Evolutionary conservation across 2,888 invertebrate species (phyloP), one percentile per base, ranked within the genome.

Genomic region (Neoitamus cyanurus): DNA sequence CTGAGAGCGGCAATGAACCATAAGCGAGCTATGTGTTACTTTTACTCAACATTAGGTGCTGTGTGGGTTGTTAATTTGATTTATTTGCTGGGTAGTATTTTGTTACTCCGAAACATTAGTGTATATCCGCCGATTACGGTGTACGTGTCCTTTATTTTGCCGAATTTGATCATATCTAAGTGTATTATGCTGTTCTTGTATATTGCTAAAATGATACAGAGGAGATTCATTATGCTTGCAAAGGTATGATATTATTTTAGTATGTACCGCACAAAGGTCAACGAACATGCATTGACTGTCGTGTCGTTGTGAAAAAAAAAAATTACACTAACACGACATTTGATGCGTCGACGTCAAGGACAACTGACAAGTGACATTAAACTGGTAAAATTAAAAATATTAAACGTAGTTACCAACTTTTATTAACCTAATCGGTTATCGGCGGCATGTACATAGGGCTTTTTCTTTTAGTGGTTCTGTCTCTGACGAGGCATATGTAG

Each of bases 171-270:
- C 15, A 88, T 90, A 13, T 90, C 90, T 75, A 88, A 90, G 68
- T 89, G 89, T n/a, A 89, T 91, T 80, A 89, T 89, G 69, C 86
- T 90, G 70, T 90, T 90, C 86, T 89, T 90, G 75, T 89, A 90
- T 69, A 87, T 90, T 83, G 88, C 89, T 36, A 88, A 89, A 69
- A 89, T 90, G n/a, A 89, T 90, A 86, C 88, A 89, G 69, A 87
- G 90, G 6, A 89, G 90, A 15, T 86, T 91, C 85, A 88, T 88
- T 28, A 89, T 90, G 85, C 85, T 91, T 30, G 70, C 31, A 9
- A 34, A 70, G 70, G 70, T 58, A 58, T 20, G 25, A 48, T 5
- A 34, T 3, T 3, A 5, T 34, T 34, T 5, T 34, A 34, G 7
- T 34, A 34, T 34, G 4, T 34, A 34, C 7, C 3, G 4, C 7